Evolutionary conservation across 2,888 invertebrate species (phyloP).

Genomic region (Ctenicera cuprea): DNA sequence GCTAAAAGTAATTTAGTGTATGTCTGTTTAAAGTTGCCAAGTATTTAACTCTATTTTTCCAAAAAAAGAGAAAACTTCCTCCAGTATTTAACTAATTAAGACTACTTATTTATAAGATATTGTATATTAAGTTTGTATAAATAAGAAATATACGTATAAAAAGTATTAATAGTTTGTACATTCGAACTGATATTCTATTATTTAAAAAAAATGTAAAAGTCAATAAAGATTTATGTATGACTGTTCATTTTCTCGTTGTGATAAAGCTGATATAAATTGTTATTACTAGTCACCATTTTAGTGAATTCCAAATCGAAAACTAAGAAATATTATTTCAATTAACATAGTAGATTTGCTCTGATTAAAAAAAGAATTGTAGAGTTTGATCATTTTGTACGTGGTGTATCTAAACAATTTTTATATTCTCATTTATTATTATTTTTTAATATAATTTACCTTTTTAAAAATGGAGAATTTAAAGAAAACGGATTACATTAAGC

Average conservation of each 20-base stretch:
- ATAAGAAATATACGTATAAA: conserved; percentile 33
- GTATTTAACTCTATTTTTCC: conserved; percentile 43
- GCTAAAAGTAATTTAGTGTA: neutral
- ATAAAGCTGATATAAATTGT: neutral
- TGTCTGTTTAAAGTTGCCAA: conserved; percentile 29
- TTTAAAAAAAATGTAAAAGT: conserved; percentile 43
- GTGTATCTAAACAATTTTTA: too few relatives aligned
- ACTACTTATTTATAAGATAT: conserved; percentile 33
- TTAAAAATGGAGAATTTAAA: too few relatives aligned
- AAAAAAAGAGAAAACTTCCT: conserved; percentile 35
- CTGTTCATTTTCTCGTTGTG: conserved; percentile 11
- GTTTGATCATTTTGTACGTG: too few relatives aligned
- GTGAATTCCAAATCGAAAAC: too few relatives aligned
- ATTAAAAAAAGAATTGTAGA: too few relatives aligned
- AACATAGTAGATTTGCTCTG: too few relatives aligned
- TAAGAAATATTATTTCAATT: too few relatives aligned
- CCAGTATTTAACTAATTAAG: conserved; percentile 45
- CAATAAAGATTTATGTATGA: conserved; percentile 32
- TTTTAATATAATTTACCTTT: too few relatives aligned
- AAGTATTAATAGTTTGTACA: conserved; percentile 49
- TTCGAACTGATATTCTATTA: conserved; percentile 47
- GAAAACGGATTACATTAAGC: too few relatives aligned
- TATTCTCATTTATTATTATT: too few relatives aligned
- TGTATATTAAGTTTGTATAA: conserved; percentile 43
- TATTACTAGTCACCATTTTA: too few relatives aligned